Evolutionary conservation across 1,140 invertebrate species (phyloP).

Genomic region (Eueides isabella): DNA sequence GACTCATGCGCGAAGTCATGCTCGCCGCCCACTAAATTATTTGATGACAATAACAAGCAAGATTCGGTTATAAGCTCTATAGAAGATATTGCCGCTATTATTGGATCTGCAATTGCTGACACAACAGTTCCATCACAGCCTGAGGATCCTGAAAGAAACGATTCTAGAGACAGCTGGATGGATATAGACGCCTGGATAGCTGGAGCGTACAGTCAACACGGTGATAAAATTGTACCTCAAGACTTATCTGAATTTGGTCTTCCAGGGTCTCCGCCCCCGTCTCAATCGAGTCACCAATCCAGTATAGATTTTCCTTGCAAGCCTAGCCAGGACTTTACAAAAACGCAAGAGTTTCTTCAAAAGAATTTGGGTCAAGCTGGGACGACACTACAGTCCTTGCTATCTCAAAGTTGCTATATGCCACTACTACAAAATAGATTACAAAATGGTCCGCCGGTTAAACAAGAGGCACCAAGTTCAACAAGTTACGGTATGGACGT

Average conservation of each 20-base stretch:
- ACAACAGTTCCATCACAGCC: conserved; percentile 89
- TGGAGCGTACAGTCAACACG: conserved; percentile 85
- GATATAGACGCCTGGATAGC: conserved; percentile 93
- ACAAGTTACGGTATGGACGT: conserved; percentile 89
- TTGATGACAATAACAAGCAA: conserved; percentile 70
- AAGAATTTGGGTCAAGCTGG: conserved; percentile 82
- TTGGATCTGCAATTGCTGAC: conserved; percentile 94
- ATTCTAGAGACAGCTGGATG: conserved; percentile 90
- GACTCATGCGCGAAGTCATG: conserved; percentile 75
- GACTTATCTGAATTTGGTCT: conserved; percentile 86
- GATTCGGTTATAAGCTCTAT: conserved; percentile 87
- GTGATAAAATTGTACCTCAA: conserved; percentile 85
- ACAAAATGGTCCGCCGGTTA: conserved; percentile 88
- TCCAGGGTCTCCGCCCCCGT: conserved; percentile 84
- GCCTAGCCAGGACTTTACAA: conserved; percentile 71
- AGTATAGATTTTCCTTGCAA: conserved; percentile 70
- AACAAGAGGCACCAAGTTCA: conserved; percentile 88
- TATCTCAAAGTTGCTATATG: conserved; percentile 91
- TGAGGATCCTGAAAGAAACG: conserved; percentile 85
- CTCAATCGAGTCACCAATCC: conserved; percentile 64
- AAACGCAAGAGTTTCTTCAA: conserved; percentile 75
- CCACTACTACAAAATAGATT: conserved; percentile 88
- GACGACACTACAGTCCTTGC: conserved; percentile 87
- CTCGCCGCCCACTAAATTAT: conserved; percentile 74
- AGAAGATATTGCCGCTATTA: conserved; percentile 93